phyloP scores from a whole-genome alignment of 2,113 vertebrate genomes.

The Stercorarius parasiticus region DNA sequence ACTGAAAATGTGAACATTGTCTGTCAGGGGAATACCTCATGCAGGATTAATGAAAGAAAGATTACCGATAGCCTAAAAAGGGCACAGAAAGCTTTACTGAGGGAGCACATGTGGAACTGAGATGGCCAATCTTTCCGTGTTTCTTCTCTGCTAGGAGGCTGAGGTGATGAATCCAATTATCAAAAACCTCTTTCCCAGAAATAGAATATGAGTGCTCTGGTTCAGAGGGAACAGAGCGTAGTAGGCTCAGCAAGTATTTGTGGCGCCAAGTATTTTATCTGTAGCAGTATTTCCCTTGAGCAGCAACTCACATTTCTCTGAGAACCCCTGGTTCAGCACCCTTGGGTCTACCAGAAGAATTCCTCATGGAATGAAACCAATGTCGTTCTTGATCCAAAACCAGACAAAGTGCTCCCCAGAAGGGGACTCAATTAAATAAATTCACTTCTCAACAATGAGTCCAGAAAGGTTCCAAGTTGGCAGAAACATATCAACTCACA shows the following conservation, averaged over 20 bases:
- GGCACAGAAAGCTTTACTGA: not conserved
- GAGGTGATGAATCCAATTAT: constrained; percentile 23
- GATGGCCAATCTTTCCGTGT: not conserved
- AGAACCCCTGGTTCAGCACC: not conserved
- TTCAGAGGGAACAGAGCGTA: not conserved
- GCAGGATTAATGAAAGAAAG: not conserved
- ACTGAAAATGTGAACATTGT: not conserved
- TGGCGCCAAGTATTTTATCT: not conserved
- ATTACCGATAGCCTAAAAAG: not conserved
- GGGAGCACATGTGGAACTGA: not conserved
- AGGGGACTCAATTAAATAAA: not conserved
- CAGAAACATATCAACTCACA: not conserved
- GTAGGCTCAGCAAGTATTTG: not conserved
- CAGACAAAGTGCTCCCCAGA: not conserved
- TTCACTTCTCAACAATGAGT: not conserved
- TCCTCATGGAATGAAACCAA: not conserved
- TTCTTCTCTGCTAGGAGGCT: not conserved
- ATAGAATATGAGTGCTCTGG: not conserved
- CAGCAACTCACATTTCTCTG: not conserved
- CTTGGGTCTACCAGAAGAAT: not conserved
- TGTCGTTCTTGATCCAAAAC: not conserved
- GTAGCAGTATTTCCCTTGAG: constrained; percentile 1
- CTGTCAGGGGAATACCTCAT: not conserved
- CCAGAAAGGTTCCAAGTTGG: not conserved
- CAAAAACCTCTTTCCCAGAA: constrained; percentile 17